These are phyloP conservation scores for Hepsetus odoe DNA, from an alignment of 2,113 vertebrate species.

Conservation along the genomic window DNA sequence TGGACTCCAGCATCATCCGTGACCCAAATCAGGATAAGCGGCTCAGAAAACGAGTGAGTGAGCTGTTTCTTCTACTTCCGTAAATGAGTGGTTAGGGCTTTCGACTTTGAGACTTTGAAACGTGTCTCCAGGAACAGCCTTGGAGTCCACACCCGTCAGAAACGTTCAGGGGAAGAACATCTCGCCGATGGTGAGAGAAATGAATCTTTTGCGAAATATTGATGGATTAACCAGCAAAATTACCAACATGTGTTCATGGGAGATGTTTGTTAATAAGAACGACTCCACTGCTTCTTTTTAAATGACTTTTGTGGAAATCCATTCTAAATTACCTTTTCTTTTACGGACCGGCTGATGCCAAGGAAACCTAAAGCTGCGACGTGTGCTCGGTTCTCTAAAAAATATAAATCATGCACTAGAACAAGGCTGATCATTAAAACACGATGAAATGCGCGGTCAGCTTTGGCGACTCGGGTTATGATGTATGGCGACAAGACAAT, in stretches of 20 bases:
- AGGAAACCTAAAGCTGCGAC: not conserved
- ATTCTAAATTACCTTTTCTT: not conserved
- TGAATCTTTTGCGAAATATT: constrained; percentile 12
- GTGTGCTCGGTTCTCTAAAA: no score
- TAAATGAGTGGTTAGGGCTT: no score
- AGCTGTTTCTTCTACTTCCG: no score
- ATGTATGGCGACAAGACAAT: not conserved
- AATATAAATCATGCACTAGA: not conserved
- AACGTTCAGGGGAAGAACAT: constrained; percentile 1
- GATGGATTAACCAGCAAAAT: constrained; percentile 42
- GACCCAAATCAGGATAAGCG: no score
- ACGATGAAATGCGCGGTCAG: no score
- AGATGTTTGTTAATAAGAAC: constrained; percentile 57
- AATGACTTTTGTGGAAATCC: not conserved
- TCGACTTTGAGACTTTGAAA: no score
- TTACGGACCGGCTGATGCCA: not conserved
- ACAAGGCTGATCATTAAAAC: not conserved
- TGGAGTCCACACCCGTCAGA: not conserved
- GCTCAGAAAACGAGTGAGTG: no score
- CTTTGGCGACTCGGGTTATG: not conserved
- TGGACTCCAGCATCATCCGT: no score
- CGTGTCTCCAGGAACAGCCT: no score
- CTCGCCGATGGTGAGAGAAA: not conserved
- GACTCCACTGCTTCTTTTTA: constrained; percentile 12
- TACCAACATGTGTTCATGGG: constrained; percentile 55